Conservation (phyloP, 2,113 vertebrate species). For the Bombycilla garrulus region DNA sequence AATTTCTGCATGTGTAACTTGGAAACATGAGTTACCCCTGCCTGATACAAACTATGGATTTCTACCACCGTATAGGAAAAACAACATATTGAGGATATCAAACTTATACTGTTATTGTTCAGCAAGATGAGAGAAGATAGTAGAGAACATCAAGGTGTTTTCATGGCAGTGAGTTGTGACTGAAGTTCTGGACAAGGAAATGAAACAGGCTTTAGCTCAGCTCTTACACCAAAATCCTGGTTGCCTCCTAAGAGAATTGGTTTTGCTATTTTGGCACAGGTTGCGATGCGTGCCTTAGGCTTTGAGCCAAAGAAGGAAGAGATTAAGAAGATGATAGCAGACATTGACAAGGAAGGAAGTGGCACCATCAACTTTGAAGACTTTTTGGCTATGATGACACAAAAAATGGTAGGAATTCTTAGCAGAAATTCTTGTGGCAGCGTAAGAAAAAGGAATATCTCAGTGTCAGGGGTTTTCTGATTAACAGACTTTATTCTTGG, state of each 20-base stretch:
- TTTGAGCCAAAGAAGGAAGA: constrained; percentile 97
- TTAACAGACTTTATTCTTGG: background rate
- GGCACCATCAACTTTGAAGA: constrained; percentile 85
- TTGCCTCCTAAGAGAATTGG: background rate
- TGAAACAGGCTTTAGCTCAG: background rate
- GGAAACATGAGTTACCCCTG: background rate
- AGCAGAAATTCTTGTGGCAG: background rate
- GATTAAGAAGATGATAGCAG: constrained; percentile 88
- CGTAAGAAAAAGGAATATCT: background rate
- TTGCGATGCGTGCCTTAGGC: constrained; percentile 90
- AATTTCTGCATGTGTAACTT: background rate
- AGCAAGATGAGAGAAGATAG: background rate
- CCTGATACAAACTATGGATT: background rate
- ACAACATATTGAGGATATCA: background rate
- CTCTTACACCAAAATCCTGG: background rate
- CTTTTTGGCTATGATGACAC: constrained; percentile 88
- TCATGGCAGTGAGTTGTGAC: background rate
- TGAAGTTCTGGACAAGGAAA: background rate
- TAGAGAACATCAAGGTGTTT: background rate
- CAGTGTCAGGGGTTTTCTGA: background rate
- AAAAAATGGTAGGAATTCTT: constrained; percentile 85
- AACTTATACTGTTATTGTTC: background rate
- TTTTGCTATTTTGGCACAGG: constrained; percentile 70
- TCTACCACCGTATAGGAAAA: background rate
- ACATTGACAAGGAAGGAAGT: constrained; percentile 85